Evolutionary conservation across 2,113 vertebrate genomes (phyloP).

Genomic region (Eulemur macaco): DNA sequence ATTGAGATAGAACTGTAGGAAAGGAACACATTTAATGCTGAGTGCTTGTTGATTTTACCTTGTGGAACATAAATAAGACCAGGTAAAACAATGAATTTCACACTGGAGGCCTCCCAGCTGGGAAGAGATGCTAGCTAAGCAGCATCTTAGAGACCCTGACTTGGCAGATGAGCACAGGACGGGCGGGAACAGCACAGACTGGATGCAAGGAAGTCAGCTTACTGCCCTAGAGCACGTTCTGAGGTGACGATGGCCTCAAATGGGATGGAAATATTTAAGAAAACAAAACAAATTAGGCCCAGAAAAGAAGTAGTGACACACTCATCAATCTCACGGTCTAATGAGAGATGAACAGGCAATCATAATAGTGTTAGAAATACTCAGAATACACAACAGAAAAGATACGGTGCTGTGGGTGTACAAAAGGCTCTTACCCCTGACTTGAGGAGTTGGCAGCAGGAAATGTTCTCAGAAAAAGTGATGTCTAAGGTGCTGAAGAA

Average conservation of each 20-base stretch:
- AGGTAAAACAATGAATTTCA: background rate
- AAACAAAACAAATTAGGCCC: background rate
- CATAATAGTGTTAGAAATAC: background rate
- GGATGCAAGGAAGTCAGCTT: background rate
- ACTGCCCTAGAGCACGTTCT: background rate
- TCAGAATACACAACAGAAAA: background rate
- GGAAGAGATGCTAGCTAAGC: background rate
- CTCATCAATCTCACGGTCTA: background rate
- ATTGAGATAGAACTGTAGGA: background rate
- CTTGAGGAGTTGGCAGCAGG: background rate
- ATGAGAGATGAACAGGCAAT: background rate
- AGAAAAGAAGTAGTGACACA: background rate
- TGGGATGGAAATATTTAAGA: background rate
- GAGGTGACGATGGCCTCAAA: background rate
- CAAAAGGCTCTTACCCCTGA: background rate
- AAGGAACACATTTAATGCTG: background rate
- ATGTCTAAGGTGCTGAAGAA: background rate
- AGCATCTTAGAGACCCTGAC: background rate
- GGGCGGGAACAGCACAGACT: background rate
- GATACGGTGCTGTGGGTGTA: background rate
- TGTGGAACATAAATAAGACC: background rate
- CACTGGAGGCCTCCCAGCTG: background rate
- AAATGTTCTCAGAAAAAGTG: constrained; percentile 39
- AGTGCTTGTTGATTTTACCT: background rate
- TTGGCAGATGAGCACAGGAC: background rate